phyloP scores from a whole-genome alignment of 2,888 invertebrate genomes.

The Argynnis bischoffii region DNA sequence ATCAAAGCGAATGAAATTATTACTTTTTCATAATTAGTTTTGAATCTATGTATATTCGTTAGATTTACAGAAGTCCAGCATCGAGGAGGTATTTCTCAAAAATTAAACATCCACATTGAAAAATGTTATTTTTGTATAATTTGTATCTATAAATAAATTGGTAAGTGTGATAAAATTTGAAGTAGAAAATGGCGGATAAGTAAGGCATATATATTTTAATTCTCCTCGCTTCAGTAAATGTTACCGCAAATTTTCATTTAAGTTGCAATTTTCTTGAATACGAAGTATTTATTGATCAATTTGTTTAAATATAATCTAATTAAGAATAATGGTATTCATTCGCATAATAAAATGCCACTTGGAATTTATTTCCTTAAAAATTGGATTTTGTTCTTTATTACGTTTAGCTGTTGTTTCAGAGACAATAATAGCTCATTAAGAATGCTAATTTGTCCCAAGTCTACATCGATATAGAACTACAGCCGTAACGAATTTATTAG shows the following conservation, averaged over 20 bases:
- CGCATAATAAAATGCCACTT: not conserved
- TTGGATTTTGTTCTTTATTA: not conserved
- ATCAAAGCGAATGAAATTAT: not conserved
- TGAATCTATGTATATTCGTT: too few relatives aligned
- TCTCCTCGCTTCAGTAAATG: too few relatives aligned
- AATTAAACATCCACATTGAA: too few relatives aligned
- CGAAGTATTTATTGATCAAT: not conserved
- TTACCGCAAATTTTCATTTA: not conserved
- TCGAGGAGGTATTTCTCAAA: too few relatives aligned
- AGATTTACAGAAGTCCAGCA: too few relatives aligned
- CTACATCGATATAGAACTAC: not conserved
- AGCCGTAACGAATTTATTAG: slow-evolving; percentile 8
- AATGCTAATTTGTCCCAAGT: slow-evolving; percentile 12
- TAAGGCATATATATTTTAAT: too few relatives aligned
- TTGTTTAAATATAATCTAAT: not conserved
- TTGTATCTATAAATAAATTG: too few relatives aligned
- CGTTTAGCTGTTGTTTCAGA: not conserved
- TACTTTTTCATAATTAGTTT: too few relatives aligned
- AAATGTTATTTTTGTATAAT: too few relatives aligned
- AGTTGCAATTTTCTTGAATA: not conserved
- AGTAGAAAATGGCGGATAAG: too few relatives aligned
- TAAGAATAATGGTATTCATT: not conserved
- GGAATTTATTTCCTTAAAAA: not conserved
- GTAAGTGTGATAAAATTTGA: too few relatives aligned
- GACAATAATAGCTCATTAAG: slow-evolving; percentile 18